Conservation (phyloP, 1,140 invertebrate species). For the Streblospio benedicti region DNA sequence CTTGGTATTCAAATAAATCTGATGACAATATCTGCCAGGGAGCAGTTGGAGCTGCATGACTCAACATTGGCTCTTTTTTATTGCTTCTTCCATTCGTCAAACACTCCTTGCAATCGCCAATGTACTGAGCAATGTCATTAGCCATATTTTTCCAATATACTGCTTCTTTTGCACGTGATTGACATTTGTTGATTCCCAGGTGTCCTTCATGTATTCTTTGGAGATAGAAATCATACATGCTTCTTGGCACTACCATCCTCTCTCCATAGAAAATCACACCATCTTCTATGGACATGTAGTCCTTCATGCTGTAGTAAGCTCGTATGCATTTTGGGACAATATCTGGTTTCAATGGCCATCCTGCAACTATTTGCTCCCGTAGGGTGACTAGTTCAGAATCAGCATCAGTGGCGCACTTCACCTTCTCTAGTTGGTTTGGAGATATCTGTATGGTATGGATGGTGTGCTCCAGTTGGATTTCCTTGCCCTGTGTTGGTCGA, state of each 20-base stretch:
- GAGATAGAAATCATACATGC: constrained; percentile 34
- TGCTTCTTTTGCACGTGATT: constrained; percentile 33
- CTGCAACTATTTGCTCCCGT: not conserved
- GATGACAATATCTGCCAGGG: constrained; percentile 4
- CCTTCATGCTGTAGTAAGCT: constrained; percentile 22
- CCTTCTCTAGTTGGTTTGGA: too few species aligned
- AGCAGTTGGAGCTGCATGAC: not conserved
- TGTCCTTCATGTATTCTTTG: constrained; percentile 44
- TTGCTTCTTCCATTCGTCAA: constrained; percentile 19
- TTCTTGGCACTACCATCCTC: too few species aligned
- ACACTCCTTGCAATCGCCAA: constrained; percentile 42
- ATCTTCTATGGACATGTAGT: constrained; percentile 34
- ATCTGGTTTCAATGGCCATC: constrained; percentile 20
- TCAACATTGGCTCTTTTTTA: constrained; percentile 7
- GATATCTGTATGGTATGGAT: too few species aligned
- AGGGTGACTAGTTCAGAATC: not conserved
- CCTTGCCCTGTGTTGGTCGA: not conserved
- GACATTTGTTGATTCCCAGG: constrained; percentile 44
- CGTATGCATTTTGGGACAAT: constrained; percentile 40
- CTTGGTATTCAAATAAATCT: constrained; percentile 7
- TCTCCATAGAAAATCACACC: constrained; percentile 36
- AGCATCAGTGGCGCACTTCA: too few species aligned
- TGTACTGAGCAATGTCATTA: constrained; percentile 43
- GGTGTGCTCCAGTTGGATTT: not conserved
- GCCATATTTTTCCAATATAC: constrained; percentile 46